Evolutionary conservation across 2,113 vertebrate genomes (phyloP).

Genomic region (Gambusia holbrooki): DNA sequence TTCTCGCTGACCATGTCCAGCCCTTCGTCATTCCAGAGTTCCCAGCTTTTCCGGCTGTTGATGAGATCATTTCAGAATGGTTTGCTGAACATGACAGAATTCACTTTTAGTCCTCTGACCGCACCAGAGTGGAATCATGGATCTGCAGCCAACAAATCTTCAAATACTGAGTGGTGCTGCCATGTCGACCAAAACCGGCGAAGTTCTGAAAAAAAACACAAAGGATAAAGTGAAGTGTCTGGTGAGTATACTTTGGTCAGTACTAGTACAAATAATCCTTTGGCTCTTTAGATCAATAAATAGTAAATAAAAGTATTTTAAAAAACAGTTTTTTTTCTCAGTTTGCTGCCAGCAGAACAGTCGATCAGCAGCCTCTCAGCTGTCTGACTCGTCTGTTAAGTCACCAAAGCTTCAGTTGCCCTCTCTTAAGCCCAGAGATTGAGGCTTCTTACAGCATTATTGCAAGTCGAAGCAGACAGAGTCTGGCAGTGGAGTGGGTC

Average conservation of each 20-base stretch:
- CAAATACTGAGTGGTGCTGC: too few species aligned
- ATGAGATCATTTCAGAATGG: too few species aligned
- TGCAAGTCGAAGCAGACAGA: constrained; percentile 60
- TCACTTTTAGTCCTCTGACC: too few species aligned
- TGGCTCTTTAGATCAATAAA: constrained; percentile 2
- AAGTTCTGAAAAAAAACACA: too few species aligned
- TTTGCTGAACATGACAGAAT: too few species aligned
- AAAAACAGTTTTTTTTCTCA: constrained; percentile 17
- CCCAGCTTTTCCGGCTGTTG: too few species aligned
- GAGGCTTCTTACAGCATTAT: constrained; percentile 58
- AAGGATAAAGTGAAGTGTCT: too few species aligned
- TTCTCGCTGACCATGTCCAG: too few species aligned
- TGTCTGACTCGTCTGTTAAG: constrained; percentile 52
- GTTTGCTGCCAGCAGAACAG: constrained; percentile 15
- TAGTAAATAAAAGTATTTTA: background rate
- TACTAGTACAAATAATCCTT: background rate
- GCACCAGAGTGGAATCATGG: too few species aligned
- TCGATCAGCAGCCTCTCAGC: background rate
- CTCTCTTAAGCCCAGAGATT: constrained; percentile 50
- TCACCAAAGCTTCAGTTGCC: constrained; percentile 50
- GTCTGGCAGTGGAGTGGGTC: constrained; percentile 41
- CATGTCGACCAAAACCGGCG: too few species aligned
- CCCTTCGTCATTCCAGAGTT: too few species aligned
- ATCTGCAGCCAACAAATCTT: too few species aligned
- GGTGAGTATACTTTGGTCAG: background rate